Percentiles rank a stretch among this genome's conserved stretches.
These are phyloP conservation scores for Diadromus collaris DNA, from an alignment of 2,888 invertebrate species.

Conservation along the genomic window DNA sequence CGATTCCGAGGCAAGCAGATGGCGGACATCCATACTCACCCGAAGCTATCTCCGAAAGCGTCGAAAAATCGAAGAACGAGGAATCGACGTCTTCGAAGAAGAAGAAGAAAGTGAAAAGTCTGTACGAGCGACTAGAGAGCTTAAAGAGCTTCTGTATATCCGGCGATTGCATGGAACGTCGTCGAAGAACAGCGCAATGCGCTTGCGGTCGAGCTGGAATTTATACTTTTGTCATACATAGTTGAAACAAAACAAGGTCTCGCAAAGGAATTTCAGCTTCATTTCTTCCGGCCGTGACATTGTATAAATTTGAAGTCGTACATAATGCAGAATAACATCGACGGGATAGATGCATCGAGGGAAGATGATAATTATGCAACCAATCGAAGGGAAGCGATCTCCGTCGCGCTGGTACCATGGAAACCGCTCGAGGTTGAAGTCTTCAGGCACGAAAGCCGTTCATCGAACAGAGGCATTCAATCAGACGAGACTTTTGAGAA, in stretches of 20 bases:
- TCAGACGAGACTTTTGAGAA: conserved; percentile 24
- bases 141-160: conserved; percentile 42
- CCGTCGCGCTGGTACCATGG: conserved; percentile 26
- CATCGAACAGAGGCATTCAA: background rate
- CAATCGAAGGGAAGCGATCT: conserved; percentile 14
- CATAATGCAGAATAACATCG: background rate
- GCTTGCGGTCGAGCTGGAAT: conserved; percentile 20
- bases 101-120: conserved; percentile 9
- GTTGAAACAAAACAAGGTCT: conserved; percentile 5
- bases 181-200: conserved; percentile 8
- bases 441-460: conserved; percentile 1
- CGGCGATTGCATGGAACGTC: conserved; percentile 24
- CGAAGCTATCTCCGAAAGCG: background rate
- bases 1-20: background rate
- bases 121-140: conserved; percentile 12
- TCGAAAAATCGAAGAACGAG: background rate
- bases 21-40: background rate
- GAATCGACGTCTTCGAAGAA: background rate
- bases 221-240: conserved; percentile 39
- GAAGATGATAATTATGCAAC: background rate
- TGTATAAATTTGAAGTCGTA: conserved; percentile 2
- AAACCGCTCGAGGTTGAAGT: conserved; percentile 33
- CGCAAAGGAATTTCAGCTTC: background rate
- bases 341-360: background rate
- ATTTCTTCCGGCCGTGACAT: background rate